These are phyloP conservation scores for Megaceryle torquata DNA, from an alignment of 2,113 vertebrate species.

Conservation along the genomic window DNA sequence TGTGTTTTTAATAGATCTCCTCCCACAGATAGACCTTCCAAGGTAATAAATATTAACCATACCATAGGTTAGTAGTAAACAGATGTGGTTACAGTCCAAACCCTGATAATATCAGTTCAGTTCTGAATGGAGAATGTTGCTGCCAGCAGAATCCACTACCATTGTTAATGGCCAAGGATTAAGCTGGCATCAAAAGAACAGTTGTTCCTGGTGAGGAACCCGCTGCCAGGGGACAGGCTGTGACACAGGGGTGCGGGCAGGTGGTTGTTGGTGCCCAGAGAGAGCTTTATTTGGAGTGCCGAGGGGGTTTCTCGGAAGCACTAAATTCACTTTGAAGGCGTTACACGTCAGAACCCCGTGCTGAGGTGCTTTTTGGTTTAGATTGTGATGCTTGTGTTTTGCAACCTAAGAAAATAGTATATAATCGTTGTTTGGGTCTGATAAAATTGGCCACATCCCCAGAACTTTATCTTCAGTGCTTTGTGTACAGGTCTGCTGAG, in stretches of 20 bases:
- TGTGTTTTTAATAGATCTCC: not conserved
- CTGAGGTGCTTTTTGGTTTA: not conserved
- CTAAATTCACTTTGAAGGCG: not conserved
- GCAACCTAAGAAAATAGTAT: not conserved
- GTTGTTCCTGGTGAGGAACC: not conserved
- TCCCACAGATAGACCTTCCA: not conserved
- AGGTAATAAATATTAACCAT: constrained; percentile 29
- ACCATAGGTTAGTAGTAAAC: not conserved
- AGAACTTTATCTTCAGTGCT: not conserved
- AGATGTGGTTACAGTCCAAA: constrained; percentile 1
- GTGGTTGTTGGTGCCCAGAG: not conserved
- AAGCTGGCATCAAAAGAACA: not conserved
- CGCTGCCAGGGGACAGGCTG: not conserved
- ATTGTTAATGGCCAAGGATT: not conserved
- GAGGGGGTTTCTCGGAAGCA: not conserved
- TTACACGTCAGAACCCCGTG: not conserved
- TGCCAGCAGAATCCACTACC: not conserved
- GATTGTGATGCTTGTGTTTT: not conserved
- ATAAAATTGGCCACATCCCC: not conserved
- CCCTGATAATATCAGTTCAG: not conserved
- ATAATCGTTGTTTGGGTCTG: not conserved
- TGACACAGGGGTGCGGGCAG: not conserved
- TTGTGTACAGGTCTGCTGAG: not conserved
- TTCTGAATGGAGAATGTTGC: not conserved
- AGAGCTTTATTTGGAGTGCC: not conserved